These are phyloP conservation scores for Boulengeromyrus knoepffleri DNA, from an alignment of 2,113 vertebrate genomes.

Conservation along the genomic window DNA sequence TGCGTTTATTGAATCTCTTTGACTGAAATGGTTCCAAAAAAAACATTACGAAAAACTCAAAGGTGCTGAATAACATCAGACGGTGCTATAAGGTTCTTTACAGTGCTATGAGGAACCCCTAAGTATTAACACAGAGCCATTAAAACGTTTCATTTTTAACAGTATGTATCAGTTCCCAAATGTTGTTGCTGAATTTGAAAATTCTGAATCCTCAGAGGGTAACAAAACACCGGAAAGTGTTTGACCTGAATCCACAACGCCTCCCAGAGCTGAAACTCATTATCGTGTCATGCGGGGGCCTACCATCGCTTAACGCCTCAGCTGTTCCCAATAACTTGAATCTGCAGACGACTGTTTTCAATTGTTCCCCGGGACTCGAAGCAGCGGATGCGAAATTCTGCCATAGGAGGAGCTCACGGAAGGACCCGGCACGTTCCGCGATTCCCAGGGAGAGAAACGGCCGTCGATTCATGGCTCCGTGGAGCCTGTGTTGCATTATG, in stretches of 20 bases:
- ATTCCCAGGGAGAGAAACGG: not conserved
- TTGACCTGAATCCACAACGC: not conserved
- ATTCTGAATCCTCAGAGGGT: not conserved
- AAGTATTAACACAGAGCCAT: not conserved
- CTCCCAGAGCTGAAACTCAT: not conserved
- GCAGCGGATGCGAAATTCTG: not conserved
- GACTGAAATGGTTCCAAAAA: no score
- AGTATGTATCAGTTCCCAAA: not conserved
- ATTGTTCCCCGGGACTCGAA: not conserved
- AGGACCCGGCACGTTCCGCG: not conserved
- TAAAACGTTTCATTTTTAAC: no score
- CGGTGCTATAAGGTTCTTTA: no score
- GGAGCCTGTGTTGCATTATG: not conserved
- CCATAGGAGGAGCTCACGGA: not conserved
- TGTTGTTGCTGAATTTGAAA: not conserved
- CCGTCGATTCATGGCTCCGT: not conserved
- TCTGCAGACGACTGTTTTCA: not conserved
- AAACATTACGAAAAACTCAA: no score
- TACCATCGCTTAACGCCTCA: not conserved
- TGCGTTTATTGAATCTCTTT: no score
- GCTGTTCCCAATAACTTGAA: not conserved
- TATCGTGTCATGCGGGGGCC: not conserved
- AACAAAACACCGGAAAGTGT: not conserved
- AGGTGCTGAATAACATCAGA: no score
- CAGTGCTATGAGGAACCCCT: no score